Percentiles rank a stretch among this genome's conserved stretches.
These are phyloP conservation scores for Mus spicilegus DNA, from an alignment of 2,113 vertebrate genomes.

Conservation along the genomic window DNA sequence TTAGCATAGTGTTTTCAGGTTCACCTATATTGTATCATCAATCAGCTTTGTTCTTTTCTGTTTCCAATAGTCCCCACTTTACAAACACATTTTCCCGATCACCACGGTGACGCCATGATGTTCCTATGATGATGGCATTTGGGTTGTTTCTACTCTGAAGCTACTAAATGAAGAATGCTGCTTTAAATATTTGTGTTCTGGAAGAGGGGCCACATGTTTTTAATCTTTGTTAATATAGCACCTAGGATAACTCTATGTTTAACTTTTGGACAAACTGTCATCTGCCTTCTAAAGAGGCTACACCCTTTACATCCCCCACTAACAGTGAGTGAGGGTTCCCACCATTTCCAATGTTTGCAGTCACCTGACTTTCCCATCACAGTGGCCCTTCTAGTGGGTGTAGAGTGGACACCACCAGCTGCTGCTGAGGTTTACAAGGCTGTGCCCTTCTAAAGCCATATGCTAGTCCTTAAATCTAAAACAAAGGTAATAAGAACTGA, in stretches of 20 bases:
- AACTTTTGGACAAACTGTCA: neutral
- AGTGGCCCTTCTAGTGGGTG: neutral
- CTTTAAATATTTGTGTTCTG: neutral
- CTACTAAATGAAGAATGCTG: neutral
- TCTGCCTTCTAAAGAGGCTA: neutral
- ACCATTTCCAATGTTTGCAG: neutral
- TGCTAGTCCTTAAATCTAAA: neutral
- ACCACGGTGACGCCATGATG: neutral
- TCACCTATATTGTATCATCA: neutral
- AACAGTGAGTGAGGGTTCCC: neutral
- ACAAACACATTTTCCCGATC: neutral
- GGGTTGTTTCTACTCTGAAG: neutral
- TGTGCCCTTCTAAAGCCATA: neutral
- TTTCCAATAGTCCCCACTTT: neutral
- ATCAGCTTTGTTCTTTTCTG: neutral
- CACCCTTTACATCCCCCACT: neutral
- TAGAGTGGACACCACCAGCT: neutral
- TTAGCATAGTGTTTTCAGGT: neutral
- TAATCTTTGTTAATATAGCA: neutral
- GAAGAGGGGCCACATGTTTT: neutral
- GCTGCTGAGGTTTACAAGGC: neutral
- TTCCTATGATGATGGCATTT: neutral
- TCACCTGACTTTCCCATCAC: neutral
- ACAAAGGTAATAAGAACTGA: too few species aligned
- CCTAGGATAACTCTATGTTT: neutral